These are phyloP conservation scores for Catharus fuscescens DNA, from an alignment of 2,113 vertebrate species.

Conservation along the genomic window DNA sequence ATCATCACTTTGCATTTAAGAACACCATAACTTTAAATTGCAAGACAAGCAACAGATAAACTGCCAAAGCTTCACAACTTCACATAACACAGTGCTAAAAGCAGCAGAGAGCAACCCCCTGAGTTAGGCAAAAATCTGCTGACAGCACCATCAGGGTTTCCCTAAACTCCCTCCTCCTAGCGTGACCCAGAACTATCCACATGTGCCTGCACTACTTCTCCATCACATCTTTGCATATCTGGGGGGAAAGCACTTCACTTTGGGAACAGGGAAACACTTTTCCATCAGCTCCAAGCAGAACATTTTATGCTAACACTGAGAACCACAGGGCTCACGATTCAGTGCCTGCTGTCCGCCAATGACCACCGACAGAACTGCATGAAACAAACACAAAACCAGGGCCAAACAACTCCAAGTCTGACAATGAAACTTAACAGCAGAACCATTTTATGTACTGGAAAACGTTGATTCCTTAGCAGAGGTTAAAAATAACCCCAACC, in stretches of 20 bases:
- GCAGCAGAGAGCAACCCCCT: background rate
- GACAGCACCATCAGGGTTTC: background rate
- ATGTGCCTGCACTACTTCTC: fast-evolving
- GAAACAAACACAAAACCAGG: background rate
- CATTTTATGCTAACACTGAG: fast-evolving
- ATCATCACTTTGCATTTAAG: background rate
- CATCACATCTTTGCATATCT: fast-evolving
- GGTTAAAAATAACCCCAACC: background rate
- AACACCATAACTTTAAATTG: background rate
- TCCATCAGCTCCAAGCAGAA: background rate
- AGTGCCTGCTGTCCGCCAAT: fast-evolving
- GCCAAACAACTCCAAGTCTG: background rate
- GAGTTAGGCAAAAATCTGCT: background rate
- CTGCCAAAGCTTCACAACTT: background rate
- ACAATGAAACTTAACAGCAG: background rate
- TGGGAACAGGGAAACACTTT: background rate
- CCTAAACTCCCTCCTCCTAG: background rate
- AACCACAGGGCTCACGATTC: background rate
- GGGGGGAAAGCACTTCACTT: background rate
- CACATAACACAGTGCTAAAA: background rate
- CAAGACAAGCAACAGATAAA: background rate
- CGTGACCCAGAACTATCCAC: background rate
- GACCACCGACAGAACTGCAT: fast-evolving
- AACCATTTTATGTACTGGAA: background rate
- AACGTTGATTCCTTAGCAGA: background rate